phyloP scores from a whole-genome alignment of 2,797 vertebrate genomes.

The Premnoplex brunnescens region DNA sequence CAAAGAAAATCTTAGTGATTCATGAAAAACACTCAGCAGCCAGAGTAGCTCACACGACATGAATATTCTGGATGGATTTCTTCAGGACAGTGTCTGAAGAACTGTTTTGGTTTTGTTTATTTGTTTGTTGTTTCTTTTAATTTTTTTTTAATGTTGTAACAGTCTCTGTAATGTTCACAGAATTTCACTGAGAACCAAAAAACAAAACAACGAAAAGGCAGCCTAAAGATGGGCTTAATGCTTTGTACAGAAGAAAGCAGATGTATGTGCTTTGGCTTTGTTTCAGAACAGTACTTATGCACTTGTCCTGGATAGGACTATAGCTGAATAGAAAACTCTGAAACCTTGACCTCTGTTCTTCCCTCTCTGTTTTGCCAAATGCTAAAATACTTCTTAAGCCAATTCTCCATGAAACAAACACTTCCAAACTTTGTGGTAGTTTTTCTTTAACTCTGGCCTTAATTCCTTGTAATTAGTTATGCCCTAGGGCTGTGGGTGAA shows the following conservation, averaged over 20 bases:
- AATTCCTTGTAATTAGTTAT: neutral
- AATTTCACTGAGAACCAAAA: neutral
- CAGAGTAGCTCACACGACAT: neutral
- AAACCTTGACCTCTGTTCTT: conserved; percentile 30
- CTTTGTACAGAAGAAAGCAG: neutral
- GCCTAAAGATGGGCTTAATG: neutral
- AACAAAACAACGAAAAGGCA: neutral
- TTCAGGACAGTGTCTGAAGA: neutral
- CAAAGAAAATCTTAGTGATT: neutral
- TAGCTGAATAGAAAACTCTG: conserved; percentile 45
- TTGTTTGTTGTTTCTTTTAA: neutral
- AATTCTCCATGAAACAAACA: neutral
- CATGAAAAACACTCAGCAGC: neutral
- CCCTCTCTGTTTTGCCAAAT: conserved; percentile 20
- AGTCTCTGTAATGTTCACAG: neutral
- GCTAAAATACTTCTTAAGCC: neutral
- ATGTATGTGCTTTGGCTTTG: conserved; percentile 3
- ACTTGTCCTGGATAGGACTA: neutral
- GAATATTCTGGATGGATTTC: conserved; percentile 17
- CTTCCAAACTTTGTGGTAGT: neutral
- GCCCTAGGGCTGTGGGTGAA: neutral
- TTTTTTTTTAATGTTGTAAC: neutral
- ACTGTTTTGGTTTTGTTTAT: neutral
- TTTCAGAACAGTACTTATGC: conserved; percentile 26
- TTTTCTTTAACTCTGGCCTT: conserved; percentile 2